Base-by-base conservation (phyloP, 2,113 vertebrate genomes). In the Pachypanchax playfairii region DNA sequence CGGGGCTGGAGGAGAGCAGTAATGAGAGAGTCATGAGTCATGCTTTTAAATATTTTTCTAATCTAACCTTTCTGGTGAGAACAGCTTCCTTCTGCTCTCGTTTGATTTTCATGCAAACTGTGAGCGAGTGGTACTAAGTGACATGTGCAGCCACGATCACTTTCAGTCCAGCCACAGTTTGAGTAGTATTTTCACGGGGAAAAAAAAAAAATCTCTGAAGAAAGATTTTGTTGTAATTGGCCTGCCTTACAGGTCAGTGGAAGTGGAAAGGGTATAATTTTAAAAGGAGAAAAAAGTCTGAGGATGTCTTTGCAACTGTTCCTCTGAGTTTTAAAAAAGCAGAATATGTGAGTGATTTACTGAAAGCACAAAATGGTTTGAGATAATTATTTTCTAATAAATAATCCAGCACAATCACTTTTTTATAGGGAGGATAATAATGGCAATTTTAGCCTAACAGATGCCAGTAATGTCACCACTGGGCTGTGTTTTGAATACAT, bases 11-110 rank as follows among this genome's bases (percentile, higher is more conserved):
- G 38, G 25, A 54, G 60, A 51, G 18, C 66, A 56, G 42, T 58
- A 55, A 75, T 5, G 41, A 62, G 22, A 42, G 9, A 63, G 15
- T 50, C 66, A 51, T 71, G 62, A 80, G 65, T 86, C 59, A 56
- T 44, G 8, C 75, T 60, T 29, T 75, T 39, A 77, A 54, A 84
- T 60, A 48, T 68, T 56, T 65, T 59, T 71, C 17, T 62, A 44
- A 25, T 75, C 25, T 43, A 51, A 42, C 33, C 46, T 59, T 56
- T 71, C 62, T 75, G 51, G 49, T 64, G 13, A 33, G 46, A 75
- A 24, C 6, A 42, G 55, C 68, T 57, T 58, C 50, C 22, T 10
- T 63, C 71, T 77, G 48, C 56, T 66, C 18, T 54, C 41, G 28
- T 58, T 20, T 26, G 56, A 25, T 49, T 60, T 35, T 42, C 35